Base-by-base conservation (phyloP, 2,797 vertebrate species). In the Carduelis carduelis region DNA sequence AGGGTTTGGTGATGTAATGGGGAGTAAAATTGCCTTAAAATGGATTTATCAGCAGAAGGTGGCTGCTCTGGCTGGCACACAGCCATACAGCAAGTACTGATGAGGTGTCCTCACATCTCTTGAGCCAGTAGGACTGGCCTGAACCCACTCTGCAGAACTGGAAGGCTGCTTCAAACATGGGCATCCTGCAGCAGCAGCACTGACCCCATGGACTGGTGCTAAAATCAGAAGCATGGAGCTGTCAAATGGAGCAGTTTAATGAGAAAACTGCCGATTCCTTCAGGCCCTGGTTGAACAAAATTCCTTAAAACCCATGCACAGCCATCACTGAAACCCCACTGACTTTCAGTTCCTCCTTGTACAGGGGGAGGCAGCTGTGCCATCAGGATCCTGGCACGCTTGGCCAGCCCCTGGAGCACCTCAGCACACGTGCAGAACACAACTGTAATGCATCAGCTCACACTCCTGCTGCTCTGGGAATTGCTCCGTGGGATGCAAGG, bases 11-110 rank as follows among this genome's bases (percentile, higher is more conserved):
- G 69, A 79, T 11, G 35, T 61, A 65, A 95, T 1, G 1, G 39
- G 8, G 18, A 20, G 28, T 11, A 14, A 91, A 92, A 83, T 8
- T 43, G 47, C 64, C 69, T 81, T 44, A 10, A 59, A 81, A 34
- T 3, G 21, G 47, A 63, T 85, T 94, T 89, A 86, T 65, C 83
- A 81, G 55, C 72, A 90, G 22, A 82, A 87, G 74, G 59, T 20
- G 68, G 27, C 64, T 24, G 39, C 19, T 39, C 59, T 28, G 71
- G 56, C 50, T 14, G 6, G 59, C 88, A 35, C 0, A 0, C 44
- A 69, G 83, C 69, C 43, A 12, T 24, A 17, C 6, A 22, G 83
- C 55, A 55, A 79, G 28, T 0, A 23, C 0, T 0, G 71, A 39
- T 1, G 5, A 79, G 28, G 4, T 37, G 56, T 50, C 52, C 44